Evolutionary conservation across 2,113 vertebrate species (phyloP), one percentile per base, ranked within the genome.

Genomic region (Sus scrofa): DNA sequence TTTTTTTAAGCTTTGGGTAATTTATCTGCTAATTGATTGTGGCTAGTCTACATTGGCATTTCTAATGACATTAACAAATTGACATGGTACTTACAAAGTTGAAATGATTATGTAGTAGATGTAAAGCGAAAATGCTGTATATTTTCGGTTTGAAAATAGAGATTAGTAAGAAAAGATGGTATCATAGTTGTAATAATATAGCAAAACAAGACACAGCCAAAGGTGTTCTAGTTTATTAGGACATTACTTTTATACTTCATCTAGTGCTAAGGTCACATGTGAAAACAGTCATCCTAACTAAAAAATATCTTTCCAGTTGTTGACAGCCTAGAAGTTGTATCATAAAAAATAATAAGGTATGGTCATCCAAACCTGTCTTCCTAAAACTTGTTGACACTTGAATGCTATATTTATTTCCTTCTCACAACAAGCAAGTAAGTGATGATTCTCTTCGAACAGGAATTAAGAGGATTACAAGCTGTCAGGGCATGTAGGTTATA

Each of bases 261-360:
- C 71, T 74, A 32, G 54, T 78, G 30, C 68, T 87, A 6, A 96
- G 81, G 8, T 97, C 97, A 88, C 75, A 71, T 44, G 1, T 26
- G 79, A 96, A 95, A 97, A 95, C 24, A 92, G 75, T 94, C 58
- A 82, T 97, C 50, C 81, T 97, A 39, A 65, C 71, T 56, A 50
- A 90, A 50, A 90, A 97, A 94, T 98, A 62, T 81, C 86, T 70
- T 96, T 97, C 92, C 74, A 95, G 73, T 86, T 98, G 70, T 95
- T 98, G 96, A 91, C 96, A 98, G 93, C 56, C 18, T 74, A 92
- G 81, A 98, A 97, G 74, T 87, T n/a, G 93, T 92, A 86, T 96
- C 84, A 86, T 92, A 94, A 90, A 97, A 97, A 82, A 75, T 73
- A 88, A 96, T 92, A 85, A 75, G 19, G 19, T 68, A 70, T 89